These are phyloP conservation scores for Sapajus apella DNA, from an alignment of 2,113 vertebrate species.

Conservation along the genomic window DNA sequence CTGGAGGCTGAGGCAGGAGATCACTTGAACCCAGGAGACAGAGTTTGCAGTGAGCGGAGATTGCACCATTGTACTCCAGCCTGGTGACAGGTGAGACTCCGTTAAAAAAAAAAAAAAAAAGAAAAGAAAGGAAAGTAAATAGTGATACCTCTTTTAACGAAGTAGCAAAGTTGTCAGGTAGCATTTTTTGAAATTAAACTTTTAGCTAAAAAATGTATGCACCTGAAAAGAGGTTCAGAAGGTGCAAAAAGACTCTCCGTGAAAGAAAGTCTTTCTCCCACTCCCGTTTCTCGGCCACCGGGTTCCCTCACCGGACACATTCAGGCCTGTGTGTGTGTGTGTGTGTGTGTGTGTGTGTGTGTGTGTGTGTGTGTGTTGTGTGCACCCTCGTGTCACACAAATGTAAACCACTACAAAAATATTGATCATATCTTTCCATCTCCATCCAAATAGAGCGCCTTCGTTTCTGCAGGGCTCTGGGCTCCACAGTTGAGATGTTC, in stretches of 20 bases:
- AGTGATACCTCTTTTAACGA: background rate
- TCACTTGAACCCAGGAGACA: no score
- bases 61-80: no score
- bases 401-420: background rate
- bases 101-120: no score
- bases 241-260: background rate
- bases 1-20: no score
- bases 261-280: background rate
- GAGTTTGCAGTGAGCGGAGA: no score
- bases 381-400: accelerated
- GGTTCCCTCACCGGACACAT: background rate
- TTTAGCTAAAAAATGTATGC: background rate
- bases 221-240: background rate
- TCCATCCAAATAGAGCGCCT: background rate
- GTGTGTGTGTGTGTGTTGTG: accelerated
- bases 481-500: background rate
- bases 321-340: accelerated
- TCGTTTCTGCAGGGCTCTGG: background rate
- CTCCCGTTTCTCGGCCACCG: background rate
- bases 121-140: background rate
- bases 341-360: no score
- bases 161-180: background rate
- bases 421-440: background rate
- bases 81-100: no score
- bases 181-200: background rate